A percentile compares a stretch with the other conserved stretches of the same genome.
phyloP scores from a whole-genome alignment of 92 coral and sea anemone species.

The Paramuricea clavata region DNA sequence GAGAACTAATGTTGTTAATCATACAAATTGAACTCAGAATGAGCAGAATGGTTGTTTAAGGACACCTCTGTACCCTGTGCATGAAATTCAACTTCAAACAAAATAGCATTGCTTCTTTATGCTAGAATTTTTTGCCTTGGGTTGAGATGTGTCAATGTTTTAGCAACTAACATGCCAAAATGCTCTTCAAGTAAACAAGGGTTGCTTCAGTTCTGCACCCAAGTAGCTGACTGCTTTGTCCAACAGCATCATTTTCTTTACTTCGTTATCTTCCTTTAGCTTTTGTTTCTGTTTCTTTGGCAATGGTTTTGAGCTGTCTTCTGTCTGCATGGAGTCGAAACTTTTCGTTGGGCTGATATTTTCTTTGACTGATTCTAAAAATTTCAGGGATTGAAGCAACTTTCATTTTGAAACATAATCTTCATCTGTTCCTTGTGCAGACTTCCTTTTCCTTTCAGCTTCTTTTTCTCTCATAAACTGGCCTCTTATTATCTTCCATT shows the following conservation, averaged over 20 bases:
- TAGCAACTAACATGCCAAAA: slow-evolving; percentile 47
- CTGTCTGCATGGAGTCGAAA: slow-evolving; percentile 32
- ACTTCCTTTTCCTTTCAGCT: slow-evolving; percentile 19
- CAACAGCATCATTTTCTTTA: slow-evolving; percentile 34
- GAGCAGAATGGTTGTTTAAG: background rate
- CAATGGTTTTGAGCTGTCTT: slow-evolving; percentile 14
- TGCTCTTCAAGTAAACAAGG: slow-evolving; percentile 39
- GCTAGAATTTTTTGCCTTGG: slow-evolving; percentile 11
- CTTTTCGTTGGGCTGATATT: slow-evolving; percentile 41
- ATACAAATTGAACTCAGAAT: slow-evolving; percentile 1
- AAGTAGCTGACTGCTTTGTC: slow-evolving; percentile 39
- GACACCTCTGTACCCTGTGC: background rate
- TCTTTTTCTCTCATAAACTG: slow-evolving; percentile 24
- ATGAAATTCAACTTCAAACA: slow-evolving; percentile 32
- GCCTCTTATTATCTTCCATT: slow-evolving; percentile 15
- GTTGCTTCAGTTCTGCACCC: slow-evolving; percentile 28
- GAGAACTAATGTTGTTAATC: background rate
- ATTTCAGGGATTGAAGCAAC: slow-evolving; percentile 35
- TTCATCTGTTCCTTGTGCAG: background rate
- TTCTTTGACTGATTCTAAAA: slow-evolving; percentile 29
- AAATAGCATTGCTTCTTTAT: slow-evolving; percentile 9
- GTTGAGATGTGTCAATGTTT: slow-evolving; percentile 39
- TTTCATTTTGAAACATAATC: slow-evolving; percentile 42
- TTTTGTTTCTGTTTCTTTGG: slow-evolving; percentile 21
- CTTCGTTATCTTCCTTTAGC: slow-evolving; percentile 33